Base-by-base conservation (phyloP, 2,113 vertebrate genomes). In the Chionis minor region DNA sequence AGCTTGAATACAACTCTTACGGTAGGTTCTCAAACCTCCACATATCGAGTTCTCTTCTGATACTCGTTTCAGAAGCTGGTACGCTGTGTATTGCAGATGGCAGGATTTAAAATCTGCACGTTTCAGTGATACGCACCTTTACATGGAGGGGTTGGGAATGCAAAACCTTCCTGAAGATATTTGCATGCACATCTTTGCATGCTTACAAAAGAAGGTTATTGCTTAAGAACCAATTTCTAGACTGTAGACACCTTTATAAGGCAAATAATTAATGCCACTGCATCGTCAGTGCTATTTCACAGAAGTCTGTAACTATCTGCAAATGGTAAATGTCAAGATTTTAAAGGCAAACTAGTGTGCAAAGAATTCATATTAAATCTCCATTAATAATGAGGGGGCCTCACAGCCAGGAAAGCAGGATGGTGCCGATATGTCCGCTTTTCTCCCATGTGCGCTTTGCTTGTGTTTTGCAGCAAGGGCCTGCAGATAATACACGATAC, bases 321-420 rank as follows among this genome's bases (percentile, higher is more conserved):
- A 96, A 95, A 78, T 58, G 67, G 73, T 92, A 95, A 96, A 94
- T 75, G 87, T 88, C 78, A 95, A 86, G 74, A 81, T 71, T 96
- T 94, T 91, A 93, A 86, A 0, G 8, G 75, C 52, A 97, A 95
- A 83, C 3, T 32, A 73, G 65, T 2, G 40, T 8, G 4, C 49
- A 79, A 97, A 95, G 92, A 91, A 96, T 94, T 95, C 80, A 92
- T 33, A 90, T 81, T 40, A 87, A 82, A 89, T 61, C 40, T 56
- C 54, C 35, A 27, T 47, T 86, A 67, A 66, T 45, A 79, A 65
- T 2, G 14, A 73, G 30, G 12, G 14, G 22, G 4, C 14, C 74
- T 59, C n/a, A 47, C 3, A 61, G n/a, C 26, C 52, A 84, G 61
- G 62, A 86, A 79, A 89, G 72, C 30, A 26, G 52, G 49, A 22